Evolutionary conservation across 2,797 vertebrate genomes (phyloP).

Genomic region (Poliocrania exsul): DNA sequence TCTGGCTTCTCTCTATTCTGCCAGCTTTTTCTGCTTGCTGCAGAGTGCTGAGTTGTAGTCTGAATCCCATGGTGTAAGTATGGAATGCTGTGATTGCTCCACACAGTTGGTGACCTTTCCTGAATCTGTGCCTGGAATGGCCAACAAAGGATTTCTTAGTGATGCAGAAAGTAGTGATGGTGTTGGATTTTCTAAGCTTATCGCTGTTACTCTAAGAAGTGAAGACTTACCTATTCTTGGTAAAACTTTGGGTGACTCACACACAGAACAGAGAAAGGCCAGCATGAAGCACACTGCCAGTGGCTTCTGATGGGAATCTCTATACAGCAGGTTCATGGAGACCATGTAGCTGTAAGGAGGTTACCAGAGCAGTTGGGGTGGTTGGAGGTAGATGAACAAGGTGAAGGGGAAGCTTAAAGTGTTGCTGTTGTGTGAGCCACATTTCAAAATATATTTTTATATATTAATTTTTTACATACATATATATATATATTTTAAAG

Average conservation of each 20-base stretch:
- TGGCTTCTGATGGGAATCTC: accelerated
- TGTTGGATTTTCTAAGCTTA: not conserved
- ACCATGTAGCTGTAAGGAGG: not conserved
- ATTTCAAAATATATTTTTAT: not conserved
- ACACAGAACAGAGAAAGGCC: not conserved
- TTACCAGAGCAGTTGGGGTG: not conserved
- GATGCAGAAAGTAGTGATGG: not conserved
- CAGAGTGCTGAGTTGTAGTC: not conserved
- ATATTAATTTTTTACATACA: not conserved
- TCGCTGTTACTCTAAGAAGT: not conserved
- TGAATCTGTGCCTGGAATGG: not conserved
- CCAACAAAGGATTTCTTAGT: not conserved
- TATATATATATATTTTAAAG: not conserved
- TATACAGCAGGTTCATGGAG: accelerated
- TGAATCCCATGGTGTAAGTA: not conserved
- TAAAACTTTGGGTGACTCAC: not conserved
- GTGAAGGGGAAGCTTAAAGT: not conserved
- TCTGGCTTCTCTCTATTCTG: not conserved
- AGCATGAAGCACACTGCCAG: not conserved
- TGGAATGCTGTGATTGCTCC: not conserved
- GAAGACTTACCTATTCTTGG: not conserved
- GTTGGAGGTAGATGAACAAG: not conserved
- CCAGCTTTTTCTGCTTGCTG: not conserved
- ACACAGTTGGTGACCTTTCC: not conserved
- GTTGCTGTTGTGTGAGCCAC: not conserved